These are phyloP conservation scores for Capricornis sumatraensis DNA, from an alignment of 2,113 vertebrate species.

Conservation along the genomic window DNA sequence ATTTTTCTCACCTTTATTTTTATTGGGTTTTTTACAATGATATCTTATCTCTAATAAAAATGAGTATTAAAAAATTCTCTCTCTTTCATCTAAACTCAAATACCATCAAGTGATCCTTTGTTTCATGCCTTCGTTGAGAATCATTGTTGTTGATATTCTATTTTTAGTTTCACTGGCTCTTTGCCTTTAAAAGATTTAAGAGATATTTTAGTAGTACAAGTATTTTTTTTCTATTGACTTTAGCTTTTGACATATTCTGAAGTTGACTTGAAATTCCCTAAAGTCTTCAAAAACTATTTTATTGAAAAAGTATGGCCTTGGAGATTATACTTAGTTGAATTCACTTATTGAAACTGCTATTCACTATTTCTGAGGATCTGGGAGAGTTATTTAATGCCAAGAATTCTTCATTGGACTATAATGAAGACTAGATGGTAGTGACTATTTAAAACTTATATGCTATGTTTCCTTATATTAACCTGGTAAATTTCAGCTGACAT, in stretches of 20 bases:
- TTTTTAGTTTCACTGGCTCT: neutral
- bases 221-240: neutral
- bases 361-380: neutral
- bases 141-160: neutral
- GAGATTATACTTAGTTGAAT: neutral
- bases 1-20: neutral
- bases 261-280: neutral
- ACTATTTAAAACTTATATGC: neutral
- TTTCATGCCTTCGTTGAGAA: neutral
- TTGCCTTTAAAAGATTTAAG: neutral
- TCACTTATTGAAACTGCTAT: neutral
- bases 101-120: neutral
- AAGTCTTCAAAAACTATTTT: neutral
- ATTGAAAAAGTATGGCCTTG: neutral
- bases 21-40: neutral
- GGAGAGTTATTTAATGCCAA: neutral
- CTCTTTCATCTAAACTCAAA: neutral
- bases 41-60: neutral
- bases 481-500: neutral
- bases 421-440: neutral
- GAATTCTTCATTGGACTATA: neutral
- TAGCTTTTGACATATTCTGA: too few relatives aligned
- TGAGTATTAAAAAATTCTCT: neutral
- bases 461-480: neutral
- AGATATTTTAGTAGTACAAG: neutral